Percentiles rank a stretch among this genome's conserved stretches.
Conservation (phyloP, 2,113 vertebrate genomes). For the Scalopus aquaticus region DNA sequence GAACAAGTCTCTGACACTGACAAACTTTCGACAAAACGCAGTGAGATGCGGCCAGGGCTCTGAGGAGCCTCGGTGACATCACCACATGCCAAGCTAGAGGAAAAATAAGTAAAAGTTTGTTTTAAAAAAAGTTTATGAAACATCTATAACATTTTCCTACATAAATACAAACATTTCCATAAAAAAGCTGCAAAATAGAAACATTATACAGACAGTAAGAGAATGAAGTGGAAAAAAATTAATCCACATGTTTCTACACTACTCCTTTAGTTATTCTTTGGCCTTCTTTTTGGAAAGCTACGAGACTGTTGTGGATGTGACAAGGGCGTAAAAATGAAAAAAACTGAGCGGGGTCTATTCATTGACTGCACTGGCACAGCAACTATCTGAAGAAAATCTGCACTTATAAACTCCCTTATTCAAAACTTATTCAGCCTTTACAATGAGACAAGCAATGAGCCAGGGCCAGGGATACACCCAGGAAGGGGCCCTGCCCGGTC, state of each 20-base stretch:
- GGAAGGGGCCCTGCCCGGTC: background rate
- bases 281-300: background rate
- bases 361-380: background rate
- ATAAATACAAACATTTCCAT: background rate
- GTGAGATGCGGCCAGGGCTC: slow-evolving; percentile 62
- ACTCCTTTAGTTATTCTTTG: background rate
- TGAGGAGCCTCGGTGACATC: slow-evolving; percentile 81
- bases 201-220: background rate
- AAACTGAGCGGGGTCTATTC: background rate
- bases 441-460: background rate
- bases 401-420: background rate
- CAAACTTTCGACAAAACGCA: background rate
- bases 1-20: slow-evolving; percentile 21
- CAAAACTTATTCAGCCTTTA: background rate
- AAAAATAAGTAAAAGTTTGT: slow-evolving; percentile 52
- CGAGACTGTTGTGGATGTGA: background rate
- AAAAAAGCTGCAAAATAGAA: background rate
- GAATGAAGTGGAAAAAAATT: background rate
- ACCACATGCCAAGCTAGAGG: slow-evolving; percentile 74
- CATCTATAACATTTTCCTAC: background rate
- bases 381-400: background rate
- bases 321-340: background rate
- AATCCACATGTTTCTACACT: background rate
- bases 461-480: background rate
- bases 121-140: background rate